Percentiles rank a stretch among this genome's conserved stretches.
Conservation (phyloP, 2,888 invertebrate genomes). For the Platycheirus rosarum region DNA sequence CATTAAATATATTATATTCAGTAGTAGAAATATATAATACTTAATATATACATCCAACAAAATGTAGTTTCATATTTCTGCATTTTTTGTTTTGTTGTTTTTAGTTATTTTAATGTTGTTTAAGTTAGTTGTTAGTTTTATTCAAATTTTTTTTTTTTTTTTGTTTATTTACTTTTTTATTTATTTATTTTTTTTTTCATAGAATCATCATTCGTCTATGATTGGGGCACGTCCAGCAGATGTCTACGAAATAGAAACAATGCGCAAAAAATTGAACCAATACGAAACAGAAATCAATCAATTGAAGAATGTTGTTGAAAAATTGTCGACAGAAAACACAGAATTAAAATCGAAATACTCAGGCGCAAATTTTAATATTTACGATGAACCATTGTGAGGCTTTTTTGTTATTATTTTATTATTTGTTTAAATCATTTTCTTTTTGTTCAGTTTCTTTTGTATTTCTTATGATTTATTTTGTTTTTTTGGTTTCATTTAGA, state of each 20-base stretch:
- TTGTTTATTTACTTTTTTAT: slow-evolving; percentile 53
- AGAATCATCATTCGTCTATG: slow-evolving; percentile 72
- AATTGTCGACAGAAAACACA: slow-evolving; percentile 90
- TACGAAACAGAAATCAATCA: slow-evolving; percentile 82
- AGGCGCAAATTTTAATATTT: slow-evolving; percentile 79
- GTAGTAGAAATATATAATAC: slow-evolving; percentile 45
- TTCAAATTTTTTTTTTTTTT: slow-evolving; percentile 59
- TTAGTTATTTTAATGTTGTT: slow-evolving; percentile 5
- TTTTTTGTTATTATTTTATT: slow-evolving; percentile 59
- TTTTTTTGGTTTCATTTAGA: slow-evolving; percentile 66
- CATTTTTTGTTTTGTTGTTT: background rate
- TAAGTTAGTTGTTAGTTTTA: slow-evolving; percentile 20
- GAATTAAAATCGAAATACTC: slow-evolving; percentile 86
- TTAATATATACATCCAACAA: slow-evolving; percentile 25
- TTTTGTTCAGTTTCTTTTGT: slow-evolving; percentile 60
- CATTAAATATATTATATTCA: slow-evolving; percentile 40
- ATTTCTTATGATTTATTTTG: slow-evolving; percentile 56
- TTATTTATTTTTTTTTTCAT: slow-evolving; percentile 69
- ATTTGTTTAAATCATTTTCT: slow-evolving; percentile 33
- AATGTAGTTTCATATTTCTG: slow-evolving; percentile 43
- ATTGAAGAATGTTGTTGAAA: slow-evolving; percentile 86
- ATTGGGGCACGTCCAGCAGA: slow-evolving; percentile 45
- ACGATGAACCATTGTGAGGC: slow-evolving; percentile 82
- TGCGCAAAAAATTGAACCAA: slow-evolving; percentile 81
- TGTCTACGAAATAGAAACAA: slow-evolving; percentile 79